These are phyloP conservation scores for Limonius californicus DNA, from an alignment of 1,140 invertebrate genomes.

Conservation along the genomic window DNA sequence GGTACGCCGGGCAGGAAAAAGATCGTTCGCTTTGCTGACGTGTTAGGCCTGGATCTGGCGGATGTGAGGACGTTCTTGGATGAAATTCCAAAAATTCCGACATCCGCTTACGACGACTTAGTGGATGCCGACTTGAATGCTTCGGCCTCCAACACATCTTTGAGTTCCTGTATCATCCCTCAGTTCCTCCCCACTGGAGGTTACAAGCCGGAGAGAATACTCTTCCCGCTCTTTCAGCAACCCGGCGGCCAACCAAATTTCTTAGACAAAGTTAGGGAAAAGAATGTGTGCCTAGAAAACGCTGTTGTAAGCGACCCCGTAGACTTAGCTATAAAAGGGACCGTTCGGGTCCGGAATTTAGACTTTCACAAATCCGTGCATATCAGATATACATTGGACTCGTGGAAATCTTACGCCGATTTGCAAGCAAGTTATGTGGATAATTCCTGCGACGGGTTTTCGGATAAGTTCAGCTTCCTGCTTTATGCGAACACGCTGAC, in stretches of 20 bases:
- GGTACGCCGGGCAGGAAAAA: slow-evolving; percentile 86
- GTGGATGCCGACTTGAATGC: slow-evolving; percentile 51
- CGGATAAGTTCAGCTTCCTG: slow-evolving; percentile 82
- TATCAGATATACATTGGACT: slow-evolving; percentile 80
- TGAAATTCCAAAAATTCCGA: slow-evolving; percentile 83
- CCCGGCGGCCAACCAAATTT: slow-evolving; percentile 74
- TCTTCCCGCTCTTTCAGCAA: slow-evolving; percentile 79
- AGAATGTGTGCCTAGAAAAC: slow-evolving; percentile 81
- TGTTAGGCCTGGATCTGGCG: slow-evolving; percentile 86
- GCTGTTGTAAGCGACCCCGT: slow-evolving; percentile 67
- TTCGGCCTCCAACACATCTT: slow-evolving; percentile 39
- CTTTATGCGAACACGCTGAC: slow-evolving; percentile 68
- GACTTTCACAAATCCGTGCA: slow-evolving; percentile 89
- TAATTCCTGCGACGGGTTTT: slow-evolving; percentile 88
- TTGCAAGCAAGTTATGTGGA: slow-evolving; percentile 77
- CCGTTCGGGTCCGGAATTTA: slow-evolving; percentile 83
- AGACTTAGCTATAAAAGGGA: slow-evolving; percentile 75
- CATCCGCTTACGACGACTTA: slow-evolving; percentile 76
- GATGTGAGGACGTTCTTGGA: slow-evolving; percentile 86
- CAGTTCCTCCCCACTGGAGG: slow-evolving; percentile 14
- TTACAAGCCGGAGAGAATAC: slow-evolving; percentile 51
- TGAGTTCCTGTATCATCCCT: neutral
- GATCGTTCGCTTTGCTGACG: slow-evolving; percentile 93
- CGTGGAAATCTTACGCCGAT: slow-evolving; percentile 81
- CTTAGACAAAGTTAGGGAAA: slow-evolving; percentile 67